phyloP scores from a whole-genome alignment of 2,797 vertebrate genomes.

The Sebastes hubbsi region DNA sequence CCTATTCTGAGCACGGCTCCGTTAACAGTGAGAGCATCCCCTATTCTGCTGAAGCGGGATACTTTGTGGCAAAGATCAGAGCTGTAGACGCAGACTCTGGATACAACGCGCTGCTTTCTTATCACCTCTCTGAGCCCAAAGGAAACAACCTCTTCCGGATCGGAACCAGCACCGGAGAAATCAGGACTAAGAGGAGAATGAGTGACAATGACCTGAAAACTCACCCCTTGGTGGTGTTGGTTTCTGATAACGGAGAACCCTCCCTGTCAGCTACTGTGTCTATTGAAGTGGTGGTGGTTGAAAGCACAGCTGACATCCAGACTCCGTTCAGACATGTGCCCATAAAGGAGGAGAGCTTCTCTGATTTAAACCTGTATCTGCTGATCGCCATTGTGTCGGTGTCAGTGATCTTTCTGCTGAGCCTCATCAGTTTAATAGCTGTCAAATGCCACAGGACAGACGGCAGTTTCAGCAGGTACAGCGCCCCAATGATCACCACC shows the following conservation, averaged over 20 bases:
- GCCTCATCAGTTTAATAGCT: no score
- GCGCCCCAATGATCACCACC: no score
- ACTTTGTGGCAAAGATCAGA: background rate
- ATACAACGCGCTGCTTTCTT: no score
- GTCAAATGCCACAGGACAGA: no score
- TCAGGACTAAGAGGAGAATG: slow-evolving; percentile 65
- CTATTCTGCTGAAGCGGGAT: slow-evolving; percentile 68
- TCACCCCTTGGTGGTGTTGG: slow-evolving; percentile 76
- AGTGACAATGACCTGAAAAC: slow-evolving; percentile 67
- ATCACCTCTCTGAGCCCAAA: no score
- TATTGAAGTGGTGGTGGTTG: slow-evolving; percentile 80
- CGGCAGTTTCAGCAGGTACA: no score
- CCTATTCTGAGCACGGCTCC: slow-evolving; percentile 85
- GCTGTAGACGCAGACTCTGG: no score
- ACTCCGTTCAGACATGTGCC: slow-evolving; percentile 51
- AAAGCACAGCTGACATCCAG: slow-evolving; percentile 50
- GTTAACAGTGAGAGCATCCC: slow-evolving; percentile 84
- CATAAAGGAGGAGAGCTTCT: slow-evolving; percentile 68
- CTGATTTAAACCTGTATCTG: slow-evolving; percentile 60
- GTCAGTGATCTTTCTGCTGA: slow-evolving; percentile 12
- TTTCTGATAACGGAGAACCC: slow-evolving; percentile 86
- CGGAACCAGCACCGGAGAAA: slow-evolving; percentile 49
- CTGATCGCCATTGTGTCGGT: no score
- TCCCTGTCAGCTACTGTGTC: slow-evolving; percentile 83
- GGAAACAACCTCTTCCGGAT: no score